These are phyloP conservation scores for Bicyclus anynana DNA, from an alignment of 1,140 invertebrate species.

Conservation along the genomic window DNA sequence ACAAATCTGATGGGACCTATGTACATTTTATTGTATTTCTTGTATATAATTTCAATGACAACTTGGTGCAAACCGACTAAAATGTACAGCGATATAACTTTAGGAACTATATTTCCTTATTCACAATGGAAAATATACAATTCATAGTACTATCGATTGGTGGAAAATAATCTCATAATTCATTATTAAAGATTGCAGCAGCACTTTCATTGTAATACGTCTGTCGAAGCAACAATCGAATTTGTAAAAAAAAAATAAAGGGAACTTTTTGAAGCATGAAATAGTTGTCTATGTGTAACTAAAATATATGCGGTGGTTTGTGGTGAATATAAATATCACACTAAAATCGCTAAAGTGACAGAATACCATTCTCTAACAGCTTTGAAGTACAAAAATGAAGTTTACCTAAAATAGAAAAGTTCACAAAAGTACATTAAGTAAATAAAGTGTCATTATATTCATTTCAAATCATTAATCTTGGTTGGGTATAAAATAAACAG, in stretches of 20 bases:
- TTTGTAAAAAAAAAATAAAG: too few species aligned
- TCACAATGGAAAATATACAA: neutral
- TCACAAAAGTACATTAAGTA: too few species aligned
- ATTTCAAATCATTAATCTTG: neutral
- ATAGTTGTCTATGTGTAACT: too few species aligned
- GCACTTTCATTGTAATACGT: too few species aligned
- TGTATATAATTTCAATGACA: neutral
- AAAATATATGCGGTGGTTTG: too few species aligned
- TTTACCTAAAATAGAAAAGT: too few species aligned
- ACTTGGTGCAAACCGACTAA: conserved; percentile 21
- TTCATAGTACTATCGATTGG: neutral
- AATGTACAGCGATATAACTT: conserved; percentile 17
- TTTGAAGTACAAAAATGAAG: too few species aligned
- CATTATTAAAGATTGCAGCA: neutral
- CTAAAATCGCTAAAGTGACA: neutral
- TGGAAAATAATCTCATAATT: conserved; percentile 4
- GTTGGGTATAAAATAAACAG: conserved; percentile 3
- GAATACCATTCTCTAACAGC: too few species aligned
- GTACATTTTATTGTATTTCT: conserved; percentile 1
- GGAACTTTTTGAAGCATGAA: too few species aligned
- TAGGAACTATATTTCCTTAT: conserved; percentile 35
- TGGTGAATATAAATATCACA: too few species aligned
- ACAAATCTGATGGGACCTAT: neutral
- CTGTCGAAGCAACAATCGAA: too few species aligned
- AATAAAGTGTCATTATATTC: neutral